Conservation (phyloP, 2,888 invertebrate genomes). For the Macaria liturata region DNA sequence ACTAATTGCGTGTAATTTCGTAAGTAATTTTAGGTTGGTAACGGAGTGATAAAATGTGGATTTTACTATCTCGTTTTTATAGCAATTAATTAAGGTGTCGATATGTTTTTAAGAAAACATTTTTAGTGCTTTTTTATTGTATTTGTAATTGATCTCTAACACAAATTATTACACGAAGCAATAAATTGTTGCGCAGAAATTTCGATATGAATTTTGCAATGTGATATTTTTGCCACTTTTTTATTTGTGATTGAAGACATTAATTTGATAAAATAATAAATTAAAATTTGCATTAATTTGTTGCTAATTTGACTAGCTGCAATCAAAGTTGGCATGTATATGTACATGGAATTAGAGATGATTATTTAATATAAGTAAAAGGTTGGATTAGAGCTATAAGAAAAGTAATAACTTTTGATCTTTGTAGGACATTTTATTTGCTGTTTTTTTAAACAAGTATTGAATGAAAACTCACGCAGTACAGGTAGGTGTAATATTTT, state of each 20-base stretch:
- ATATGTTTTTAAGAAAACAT: constrained; percentile 44
- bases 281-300: no score
- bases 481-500: no score
- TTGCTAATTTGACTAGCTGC: no score
- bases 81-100: constrained; percentile 48
- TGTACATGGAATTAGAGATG: no score
- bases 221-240: background rate
- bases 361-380: no score
- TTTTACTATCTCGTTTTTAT: constrained; percentile 47
- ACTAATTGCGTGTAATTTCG: constrained; percentile 55
- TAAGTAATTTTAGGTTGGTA: constrained; percentile 50
- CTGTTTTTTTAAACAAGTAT: no score
- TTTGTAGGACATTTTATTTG: no score
- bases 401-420: no score
- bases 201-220: background rate
- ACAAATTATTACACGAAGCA: constrained; percentile 19
- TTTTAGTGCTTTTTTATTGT: constrained; percentile 45
- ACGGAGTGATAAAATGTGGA: constrained; percentile 53
- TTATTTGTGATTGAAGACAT: background rate
- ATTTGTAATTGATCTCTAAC: constrained; percentile 38
- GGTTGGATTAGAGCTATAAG: no score
- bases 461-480: no score
- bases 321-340: no score
- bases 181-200: constrained; percentile 11
- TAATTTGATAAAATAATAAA: no score